Conservation (phyloP, 1,140 invertebrate species). For the Saccostrea echinata region DNA sequence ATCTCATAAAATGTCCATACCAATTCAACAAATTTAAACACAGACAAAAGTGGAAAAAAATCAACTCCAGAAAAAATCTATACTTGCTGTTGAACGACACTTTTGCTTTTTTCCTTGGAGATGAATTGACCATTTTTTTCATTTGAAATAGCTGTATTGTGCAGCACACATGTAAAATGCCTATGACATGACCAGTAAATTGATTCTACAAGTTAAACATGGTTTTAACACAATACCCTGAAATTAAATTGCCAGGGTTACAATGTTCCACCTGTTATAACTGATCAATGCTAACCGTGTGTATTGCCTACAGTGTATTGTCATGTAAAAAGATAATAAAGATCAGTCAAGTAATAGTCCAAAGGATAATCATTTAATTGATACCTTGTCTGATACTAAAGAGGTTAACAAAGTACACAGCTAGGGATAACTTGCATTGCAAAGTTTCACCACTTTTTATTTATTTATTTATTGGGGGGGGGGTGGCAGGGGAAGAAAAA, state of each 20-base stretch:
- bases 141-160: background rate
- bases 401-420: no score
- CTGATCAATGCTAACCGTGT: background rate
- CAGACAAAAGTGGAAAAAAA: background rate
- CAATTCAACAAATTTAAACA: no score
- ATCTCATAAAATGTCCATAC: no score
- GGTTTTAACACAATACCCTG: background rate
- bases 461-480: no score
- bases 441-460: no score
- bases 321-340: background rate
- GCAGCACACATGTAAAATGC: background rate
- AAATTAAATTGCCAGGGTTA: background rate
- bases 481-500: no score
- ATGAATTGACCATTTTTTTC: background rate
- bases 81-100: slow-evolving; percentile 17
- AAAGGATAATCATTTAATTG: no score
- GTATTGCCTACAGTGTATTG: background rate
- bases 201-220: background rate
- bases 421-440: no score
- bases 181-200: background rate
- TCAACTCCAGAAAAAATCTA: background rate
- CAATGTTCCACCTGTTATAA: background rate
- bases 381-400: no score
- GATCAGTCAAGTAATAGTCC: background rate
- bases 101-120: background rate